Evolutionary conservation across 1,140 invertebrate genomes (phyloP).

Genomic region (Odontomachus brunneus): DNA sequence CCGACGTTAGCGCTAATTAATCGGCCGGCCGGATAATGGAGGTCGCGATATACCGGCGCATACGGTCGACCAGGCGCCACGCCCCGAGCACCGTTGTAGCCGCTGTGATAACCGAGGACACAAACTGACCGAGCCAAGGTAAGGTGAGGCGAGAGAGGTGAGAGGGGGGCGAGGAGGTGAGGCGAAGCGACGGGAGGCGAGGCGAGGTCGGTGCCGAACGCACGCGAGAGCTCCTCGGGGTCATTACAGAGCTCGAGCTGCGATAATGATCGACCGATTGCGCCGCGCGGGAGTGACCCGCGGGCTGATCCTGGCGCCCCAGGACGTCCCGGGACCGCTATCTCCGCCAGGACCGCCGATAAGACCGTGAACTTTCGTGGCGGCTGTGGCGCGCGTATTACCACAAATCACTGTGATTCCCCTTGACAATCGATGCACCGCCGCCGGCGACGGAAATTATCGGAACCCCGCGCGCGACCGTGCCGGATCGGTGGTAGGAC

Average conservation of each 20-base stretch:
- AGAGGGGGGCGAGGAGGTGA: conserved; percentile 5
- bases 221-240: conserved; percentile 25
- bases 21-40: conserved; percentile 55
- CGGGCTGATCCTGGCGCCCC: conserved; percentile 51
- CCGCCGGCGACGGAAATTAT: conserved; percentile 9
- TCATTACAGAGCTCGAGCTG: conserved; percentile 55
- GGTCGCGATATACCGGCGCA: conserved; percentile 40
- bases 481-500: background rate
- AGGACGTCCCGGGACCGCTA: conserved; percentile 61
- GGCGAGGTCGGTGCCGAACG: background rate
- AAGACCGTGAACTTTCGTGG: conserved; percentile 64
- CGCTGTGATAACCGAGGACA: conserved; percentile 63
- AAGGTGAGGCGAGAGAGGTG: background rate
- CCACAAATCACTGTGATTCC: conserved; percentile 64
- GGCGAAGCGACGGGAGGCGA: background rate
- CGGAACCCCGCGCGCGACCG: conserved; percentile 20
- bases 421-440: conserved; percentile 35
- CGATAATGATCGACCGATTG: conserved; percentile 75
- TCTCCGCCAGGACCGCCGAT: conserved; percentile 49
- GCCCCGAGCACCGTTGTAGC: conserved; percentile 61
- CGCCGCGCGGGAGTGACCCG: conserved; percentile 60
- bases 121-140: background rate
- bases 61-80: conserved; percentile 70
- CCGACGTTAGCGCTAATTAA: conserved; percentile 62
- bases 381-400: conserved; percentile 59